Conservation (phyloP, 2,888 invertebrate species). For the Polymixis flavicincta region DNA sequence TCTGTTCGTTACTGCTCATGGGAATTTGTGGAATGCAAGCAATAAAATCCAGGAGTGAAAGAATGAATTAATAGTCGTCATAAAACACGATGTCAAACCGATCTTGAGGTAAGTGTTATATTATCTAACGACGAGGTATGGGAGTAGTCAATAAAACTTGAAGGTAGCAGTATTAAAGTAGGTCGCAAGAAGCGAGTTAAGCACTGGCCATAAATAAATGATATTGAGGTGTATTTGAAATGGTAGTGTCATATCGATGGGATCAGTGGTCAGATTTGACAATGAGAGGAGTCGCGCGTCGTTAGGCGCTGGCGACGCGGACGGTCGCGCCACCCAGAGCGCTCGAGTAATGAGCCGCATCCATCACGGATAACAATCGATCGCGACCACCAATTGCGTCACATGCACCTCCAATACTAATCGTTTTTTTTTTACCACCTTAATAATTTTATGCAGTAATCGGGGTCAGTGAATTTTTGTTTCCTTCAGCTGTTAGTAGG, state of each 20-base stretch:
- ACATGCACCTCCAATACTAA: slow-evolving; percentile 59
- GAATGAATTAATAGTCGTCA: slow-evolving; percentile 81
- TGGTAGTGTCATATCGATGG: slow-evolving; percentile 80
- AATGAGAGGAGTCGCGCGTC: slow-evolving; percentile 77
- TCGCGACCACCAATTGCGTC: slow-evolving; percentile 72
- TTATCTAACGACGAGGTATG: slow-evolving; percentile 77
- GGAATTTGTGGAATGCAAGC: slow-evolving; percentile 71
- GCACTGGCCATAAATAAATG: slow-evolving; percentile 87
- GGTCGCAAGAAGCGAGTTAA: slow-evolving; percentile 73
- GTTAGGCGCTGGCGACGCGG: slow-evolving; percentile 78
- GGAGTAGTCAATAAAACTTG: slow-evolving; percentile 79
- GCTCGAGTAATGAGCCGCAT: slow-evolving; percentile 83
- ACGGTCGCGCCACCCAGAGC: slow-evolving; percentile 82
- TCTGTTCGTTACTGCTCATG: slow-evolving; percentile 68
- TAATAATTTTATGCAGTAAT: slow-evolving; percentile 22
- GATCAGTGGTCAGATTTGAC: slow-evolving; percentile 82
- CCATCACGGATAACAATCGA: slow-evolving; percentile 86
- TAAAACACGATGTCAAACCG: slow-evolving; percentile 84
- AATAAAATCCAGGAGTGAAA: slow-evolving; percentile 81
- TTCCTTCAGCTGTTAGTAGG: neutral
- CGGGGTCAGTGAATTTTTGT: slow-evolving; percentile 4
- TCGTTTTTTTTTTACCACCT: slow-evolving; percentile 44
- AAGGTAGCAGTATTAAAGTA: slow-evolving; percentile 76
- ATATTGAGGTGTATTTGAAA: slow-evolving; percentile 85
- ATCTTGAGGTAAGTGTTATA: slow-evolving; percentile 76